Conservation (phyloP, 1,140 invertebrate species). For the Araneus ventricosus region DNA sequence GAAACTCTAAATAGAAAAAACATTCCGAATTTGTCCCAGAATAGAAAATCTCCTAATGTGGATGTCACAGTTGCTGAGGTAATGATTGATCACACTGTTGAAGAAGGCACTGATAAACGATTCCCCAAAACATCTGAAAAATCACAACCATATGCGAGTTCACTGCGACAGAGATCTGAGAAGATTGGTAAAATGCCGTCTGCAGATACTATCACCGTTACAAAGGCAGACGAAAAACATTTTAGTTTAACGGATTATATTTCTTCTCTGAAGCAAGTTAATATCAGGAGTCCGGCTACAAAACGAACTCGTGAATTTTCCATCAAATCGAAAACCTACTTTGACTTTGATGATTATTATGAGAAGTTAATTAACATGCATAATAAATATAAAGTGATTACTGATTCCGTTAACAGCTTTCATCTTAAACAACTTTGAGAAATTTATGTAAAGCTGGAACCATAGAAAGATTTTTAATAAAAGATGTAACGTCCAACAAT, state of each 20-base stretch:
- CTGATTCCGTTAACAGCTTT: no score
- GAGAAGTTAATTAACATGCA: background rate
- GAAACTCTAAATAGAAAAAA: background rate
- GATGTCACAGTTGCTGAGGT: no score
- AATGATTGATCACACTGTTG: no score
- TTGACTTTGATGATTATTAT: constrained; percentile 11
- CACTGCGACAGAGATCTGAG: no score
- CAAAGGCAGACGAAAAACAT: background rate
- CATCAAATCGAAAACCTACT: background rate
- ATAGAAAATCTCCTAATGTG: background rate
- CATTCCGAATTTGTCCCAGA: background rate
- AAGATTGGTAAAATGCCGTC: background rate
- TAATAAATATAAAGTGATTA: background rate
- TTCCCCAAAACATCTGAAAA: no score
- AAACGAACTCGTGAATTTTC: background rate
- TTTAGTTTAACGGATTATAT: background rate
- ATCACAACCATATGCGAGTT: no score
- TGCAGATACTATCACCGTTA: background rate
- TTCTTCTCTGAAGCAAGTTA: background rate
- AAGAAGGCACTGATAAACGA: no score
- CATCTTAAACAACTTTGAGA: no score
- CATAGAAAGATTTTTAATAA: no score
- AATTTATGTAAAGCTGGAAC: no score
- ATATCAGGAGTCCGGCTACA: background rate
- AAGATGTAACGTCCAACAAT: no score